Percentiles rank a stretch among this genome's conserved stretches.
phyloP scores from a whole-genome alignment of 2,797 vertebrate genomes.

The Picus viridis region DNA sequence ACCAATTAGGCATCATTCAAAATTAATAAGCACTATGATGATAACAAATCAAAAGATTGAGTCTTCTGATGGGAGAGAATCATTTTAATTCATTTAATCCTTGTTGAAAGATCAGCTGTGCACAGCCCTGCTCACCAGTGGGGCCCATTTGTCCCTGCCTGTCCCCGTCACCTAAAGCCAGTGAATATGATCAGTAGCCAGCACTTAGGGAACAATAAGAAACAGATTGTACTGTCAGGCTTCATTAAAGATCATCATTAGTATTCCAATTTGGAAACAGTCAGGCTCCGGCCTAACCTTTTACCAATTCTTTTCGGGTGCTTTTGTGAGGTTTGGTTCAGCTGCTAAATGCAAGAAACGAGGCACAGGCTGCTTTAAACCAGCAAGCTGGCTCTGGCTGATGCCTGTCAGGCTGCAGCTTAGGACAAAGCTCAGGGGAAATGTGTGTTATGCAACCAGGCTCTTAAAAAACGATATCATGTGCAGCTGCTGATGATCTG shows the following conservation, averaged over 20 bases:
- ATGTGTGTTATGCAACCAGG: not conserved
- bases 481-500: constrained; percentile 69
- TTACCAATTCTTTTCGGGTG: constrained; percentile 75
- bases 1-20: constrained; percentile 83
- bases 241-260: constrained; percentile 99
- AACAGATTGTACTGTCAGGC: constrained; percentile 99
- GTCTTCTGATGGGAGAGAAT: constrained; percentile 80
- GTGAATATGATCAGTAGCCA: constrained; percentile 86
- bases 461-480: constrained; percentile 59
- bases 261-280: constrained; percentile 92
- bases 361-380: constrained; percentile 30
- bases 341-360: constrained; percentile 73
- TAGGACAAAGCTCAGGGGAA: constrained; percentile 71
- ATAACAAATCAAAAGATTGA: constrained; percentile 83
- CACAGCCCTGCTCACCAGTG: constrained; percentile 77
- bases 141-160: constrained; percentile 79
- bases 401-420: constrained; percentile 76
- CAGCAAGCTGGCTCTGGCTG: constrained; percentile 62
- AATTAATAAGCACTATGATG: constrained; percentile 86
- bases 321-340: constrained; percentile 82
- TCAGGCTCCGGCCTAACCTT: constrained; percentile 78
- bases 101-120: constrained; percentile 90
- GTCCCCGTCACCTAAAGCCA: constrained; percentile 76
- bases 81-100: constrained; percentile 96
- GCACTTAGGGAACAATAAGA: constrained; percentile 94